Evolutionary conservation across 2,888 invertebrate species (phyloP).

Genomic region (Philaethria dido): DNA sequence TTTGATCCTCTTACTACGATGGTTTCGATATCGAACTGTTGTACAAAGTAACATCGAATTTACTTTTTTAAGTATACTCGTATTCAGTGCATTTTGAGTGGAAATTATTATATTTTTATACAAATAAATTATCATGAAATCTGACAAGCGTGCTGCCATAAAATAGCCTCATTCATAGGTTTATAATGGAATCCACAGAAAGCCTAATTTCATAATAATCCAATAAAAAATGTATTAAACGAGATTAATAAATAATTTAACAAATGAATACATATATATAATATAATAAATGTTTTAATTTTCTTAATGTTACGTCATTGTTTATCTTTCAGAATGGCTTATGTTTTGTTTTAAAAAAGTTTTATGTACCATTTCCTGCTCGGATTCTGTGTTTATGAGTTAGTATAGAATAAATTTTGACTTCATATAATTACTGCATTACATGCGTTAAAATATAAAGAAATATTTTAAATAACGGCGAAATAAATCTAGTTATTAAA

Average conservation of each 20-base stretch:
- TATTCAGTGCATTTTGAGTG: background rate
- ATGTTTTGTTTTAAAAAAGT: constrained; percentile 69
- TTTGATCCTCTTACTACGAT: constrained; percentile 74
- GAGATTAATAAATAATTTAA: background rate
- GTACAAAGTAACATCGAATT: constrained; percentile 41
- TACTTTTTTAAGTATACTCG: constrained; percentile 31
- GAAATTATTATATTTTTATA: background rate
- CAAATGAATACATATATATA: background rate
- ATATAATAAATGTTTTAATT: background rate
- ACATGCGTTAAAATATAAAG: constrained; percentile 1
- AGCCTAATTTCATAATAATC: background rate
- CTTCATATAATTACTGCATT: constrained; percentile 10
- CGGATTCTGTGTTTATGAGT: constrained; percentile 63
- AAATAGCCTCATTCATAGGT: background rate
- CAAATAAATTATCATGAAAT: background rate
- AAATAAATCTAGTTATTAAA: constrained; percentile 48
- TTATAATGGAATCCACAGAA: too few species aligned
- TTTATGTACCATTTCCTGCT: constrained; percentile 74
- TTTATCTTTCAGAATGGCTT: constrained; percentile 71
- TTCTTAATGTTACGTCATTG: constrained; percentile 48
- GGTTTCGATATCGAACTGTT: constrained; percentile 58
- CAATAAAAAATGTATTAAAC: background rate
- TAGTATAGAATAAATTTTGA: constrained; percentile 56
- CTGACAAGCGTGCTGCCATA: background rate
- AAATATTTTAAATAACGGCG: background rate